Evolutionary conservation across 2,113 vertebrate species (phyloP), one percentile per base, ranked within the genome.

Genomic region (Lynx canadensis): DNA sequence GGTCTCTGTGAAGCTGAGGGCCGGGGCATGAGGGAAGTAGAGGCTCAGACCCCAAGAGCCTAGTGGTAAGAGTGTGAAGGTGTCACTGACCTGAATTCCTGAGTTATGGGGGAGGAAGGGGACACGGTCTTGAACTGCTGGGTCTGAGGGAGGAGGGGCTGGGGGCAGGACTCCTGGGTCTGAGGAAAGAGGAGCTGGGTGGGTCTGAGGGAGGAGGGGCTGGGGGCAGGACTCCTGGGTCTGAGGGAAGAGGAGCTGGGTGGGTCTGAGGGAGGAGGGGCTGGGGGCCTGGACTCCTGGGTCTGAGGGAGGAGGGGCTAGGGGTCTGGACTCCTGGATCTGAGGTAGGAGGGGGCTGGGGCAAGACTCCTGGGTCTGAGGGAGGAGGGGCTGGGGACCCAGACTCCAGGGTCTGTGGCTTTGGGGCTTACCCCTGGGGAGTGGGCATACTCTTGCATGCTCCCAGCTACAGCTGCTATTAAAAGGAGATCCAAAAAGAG

Each of bases 51-150:
- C 10, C 38, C 33, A 9, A 50, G 29, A 52, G 76, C 69, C 69
- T 13, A 5, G 15, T 13, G 57, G 65, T 12, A 3, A 38, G 71
- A 48, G 50, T 50, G 18, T 36, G 45, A 73, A 50, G 92, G 81
- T 45, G 81, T 31, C 89, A 55, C 87, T 97, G 95, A 96, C 95
- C 95, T 92, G 78, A 80, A 93, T 89, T 97, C 85, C 50, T 18
- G 50, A 82, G 79, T 93, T 69, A 3, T 8, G 33, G 31, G 33
- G 38, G 15, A 16, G 7, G 25, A 38, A 85, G 71, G 63, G 90
- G 36, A 57, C 52, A 3, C 3, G 33, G 71, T 45, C 48, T 38
- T 57, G 45, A 14, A 38, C 25, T 16, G 4, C 55, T 2, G 91
- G 9, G 73, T 65, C 74, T 48, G 83, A 83, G 31, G 60, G 48